Evolutionary conservation across 2,797 vertebrate species (phyloP).

Genomic region (Falco concolor): DNA sequence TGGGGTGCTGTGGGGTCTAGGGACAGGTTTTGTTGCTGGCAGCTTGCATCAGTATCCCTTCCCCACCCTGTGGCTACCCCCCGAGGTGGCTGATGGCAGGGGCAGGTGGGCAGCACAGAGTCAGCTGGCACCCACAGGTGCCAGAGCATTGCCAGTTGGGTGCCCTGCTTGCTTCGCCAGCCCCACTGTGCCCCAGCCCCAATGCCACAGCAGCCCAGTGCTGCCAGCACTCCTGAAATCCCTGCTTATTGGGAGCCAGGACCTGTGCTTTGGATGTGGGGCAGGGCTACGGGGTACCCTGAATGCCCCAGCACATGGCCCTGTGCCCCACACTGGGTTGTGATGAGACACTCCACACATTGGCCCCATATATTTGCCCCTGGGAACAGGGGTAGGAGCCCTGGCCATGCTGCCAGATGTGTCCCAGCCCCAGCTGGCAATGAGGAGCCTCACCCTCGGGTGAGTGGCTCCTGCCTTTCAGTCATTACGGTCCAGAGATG

Average conservation of each 20-base stretch:
- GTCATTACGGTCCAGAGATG: neutral
- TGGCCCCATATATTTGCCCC: neutral
- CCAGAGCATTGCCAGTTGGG: neutral
- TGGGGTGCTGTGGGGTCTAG: neutral
- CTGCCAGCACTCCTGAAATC: neutral
- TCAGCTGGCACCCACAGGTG: neutral
- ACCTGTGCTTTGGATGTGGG: neutral
- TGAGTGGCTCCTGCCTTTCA: neutral
- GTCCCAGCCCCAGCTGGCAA: neutral
- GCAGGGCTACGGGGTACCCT: neutral
- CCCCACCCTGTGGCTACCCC: neutral
- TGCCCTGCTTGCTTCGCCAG: neutral
- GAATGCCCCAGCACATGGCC: neutral
- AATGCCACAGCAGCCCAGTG: neutral
- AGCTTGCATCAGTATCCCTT: no score
- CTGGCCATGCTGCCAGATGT: rapidly evolving
- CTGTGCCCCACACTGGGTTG: neutral
- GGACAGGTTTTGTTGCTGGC: neutral
- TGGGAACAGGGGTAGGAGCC: neutral
- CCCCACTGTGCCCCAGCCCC: neutral
- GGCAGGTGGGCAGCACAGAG: neutral
- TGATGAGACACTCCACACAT: neutral
- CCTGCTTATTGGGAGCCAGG: neutral
- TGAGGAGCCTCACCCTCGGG: no score
- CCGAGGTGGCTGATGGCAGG: neutral